phyloP scores from a whole-genome alignment of 2,797 vertebrate species.

The Poecilia wingei region DNA sequence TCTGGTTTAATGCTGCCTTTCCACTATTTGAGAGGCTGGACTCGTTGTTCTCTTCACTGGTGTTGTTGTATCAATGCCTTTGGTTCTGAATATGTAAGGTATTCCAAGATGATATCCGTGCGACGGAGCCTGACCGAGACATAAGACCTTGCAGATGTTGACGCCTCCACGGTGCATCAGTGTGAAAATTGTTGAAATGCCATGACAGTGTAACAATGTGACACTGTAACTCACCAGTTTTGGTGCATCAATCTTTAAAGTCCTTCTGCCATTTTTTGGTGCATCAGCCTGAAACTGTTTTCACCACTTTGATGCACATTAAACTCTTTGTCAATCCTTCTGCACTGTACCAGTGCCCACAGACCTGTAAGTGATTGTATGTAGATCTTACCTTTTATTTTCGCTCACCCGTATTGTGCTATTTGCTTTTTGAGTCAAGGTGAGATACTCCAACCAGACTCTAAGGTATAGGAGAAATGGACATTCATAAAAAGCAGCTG shows the following conservation, averaged over 20 bases:
- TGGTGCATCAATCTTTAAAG: conserved; percentile 60
- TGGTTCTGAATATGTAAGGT: conserved; percentile 55
- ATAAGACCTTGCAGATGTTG: conserved; percentile 52
- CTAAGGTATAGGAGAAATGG: conserved; percentile 54
- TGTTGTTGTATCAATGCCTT: conserved; percentile 46
- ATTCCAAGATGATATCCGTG: conserved; percentile 54
- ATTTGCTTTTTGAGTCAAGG: conserved; percentile 84
- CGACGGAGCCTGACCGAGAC: conserved; percentile 49
- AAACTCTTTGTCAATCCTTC: conserved; percentile 86
- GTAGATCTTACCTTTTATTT: conserved; percentile 84
- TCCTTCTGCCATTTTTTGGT: conserved; percentile 66
- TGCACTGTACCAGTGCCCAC: conserved; percentile 97
- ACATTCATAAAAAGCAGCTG: conserved; percentile 58
- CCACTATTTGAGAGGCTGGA: conserved; percentile 42
- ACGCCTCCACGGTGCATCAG: conserved; percentile 64
- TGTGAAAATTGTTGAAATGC: conserved; percentile 54
- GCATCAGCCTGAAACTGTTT: conserved; percentile 70
- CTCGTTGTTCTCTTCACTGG: conserved; percentile 48
- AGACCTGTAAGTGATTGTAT: conserved; percentile 93
- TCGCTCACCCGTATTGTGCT: conserved; percentile 89
- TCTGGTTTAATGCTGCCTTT: conserved; percentile 64
- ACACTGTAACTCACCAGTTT: conserved; percentile 57
- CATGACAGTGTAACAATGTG: conserved; percentile 60
- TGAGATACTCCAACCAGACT: conserved; percentile 86
- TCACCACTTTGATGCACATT: conserved; percentile 83